Base-by-base conservation (phyloP, 2,797 vertebrate species). In the Gymnoscopelus microlampas region DNA sequence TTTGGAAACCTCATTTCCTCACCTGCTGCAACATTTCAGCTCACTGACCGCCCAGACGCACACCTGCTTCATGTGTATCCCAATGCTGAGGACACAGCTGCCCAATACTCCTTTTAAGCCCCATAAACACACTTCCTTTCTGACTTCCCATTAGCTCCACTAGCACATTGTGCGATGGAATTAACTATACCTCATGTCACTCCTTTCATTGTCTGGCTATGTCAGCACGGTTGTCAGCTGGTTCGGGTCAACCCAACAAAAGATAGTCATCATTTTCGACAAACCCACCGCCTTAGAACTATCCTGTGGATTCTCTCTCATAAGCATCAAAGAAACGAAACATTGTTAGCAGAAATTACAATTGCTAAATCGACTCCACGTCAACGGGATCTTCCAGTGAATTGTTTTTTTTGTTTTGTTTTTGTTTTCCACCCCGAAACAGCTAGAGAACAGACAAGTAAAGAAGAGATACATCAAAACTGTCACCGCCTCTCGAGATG, bases 41-140 rank as follows among this genome's bases (percentile, higher is more conserved):
- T 35, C 51, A 15, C 55, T 53, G 9, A n/a, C 60, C 8, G 53
- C 23, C 63, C 53, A 4, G 48, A 71, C 59, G 14, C 74, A 75
- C 76, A 81, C 82, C 68, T 85, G 81, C 76, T 80, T 50, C 70
- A 65, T 71, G 68, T n/a, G 63, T 64, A n/a, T 72, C 14, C 29
- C 74, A 81, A 87, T 85, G 87, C 85, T 87, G 89, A 73, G 83
- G 19, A 24, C 78, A 67, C 89, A 89, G 84, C 85, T 85, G 88
- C 75, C 76, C 60, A 63, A 66, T 14, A 29, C 58, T 44, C 19
- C 55, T 23, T 39, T 50, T 23, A 48, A 58, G 44, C 26, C 59
- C 63, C 50, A 23, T 77, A 77, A 81, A 83, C 55, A 44, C 24
- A n/a, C 3, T 24, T 58, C 32, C 32, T 35, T 4, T 35, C 32